Percentiles rank a stretch among this genome's conserved stretches.
Evolutionary conservation across 2,797 vertebrate species (phyloP).

Genomic region (Oreochromis mossambicus): DNA sequence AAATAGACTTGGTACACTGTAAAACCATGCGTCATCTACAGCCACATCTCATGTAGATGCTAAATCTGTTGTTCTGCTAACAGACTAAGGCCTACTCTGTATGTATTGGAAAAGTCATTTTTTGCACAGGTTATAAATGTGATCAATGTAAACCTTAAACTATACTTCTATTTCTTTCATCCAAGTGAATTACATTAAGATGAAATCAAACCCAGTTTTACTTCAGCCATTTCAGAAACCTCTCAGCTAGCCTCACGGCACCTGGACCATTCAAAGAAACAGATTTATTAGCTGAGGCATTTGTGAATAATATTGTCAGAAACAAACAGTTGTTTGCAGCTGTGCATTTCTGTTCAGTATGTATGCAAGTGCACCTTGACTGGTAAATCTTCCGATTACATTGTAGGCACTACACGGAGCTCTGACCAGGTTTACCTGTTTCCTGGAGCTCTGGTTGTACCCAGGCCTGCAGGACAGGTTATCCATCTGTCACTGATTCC

Average conservation of each 20-base stretch:
- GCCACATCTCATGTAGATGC: background rate
- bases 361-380: constrained; percentile 20
- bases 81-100: background rate
- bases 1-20: background rate
- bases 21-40: background rate
- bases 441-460: constrained; percentile 27
- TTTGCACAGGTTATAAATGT: background rate
- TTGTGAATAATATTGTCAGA: background rate
- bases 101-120: background rate
- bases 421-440: constrained; percentile 57
- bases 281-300: background rate
- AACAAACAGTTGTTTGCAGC: background rate
- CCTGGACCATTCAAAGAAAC: background rate
- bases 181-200: background rate
- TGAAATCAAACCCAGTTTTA: background rate
- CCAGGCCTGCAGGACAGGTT: constrained; percentile 52
- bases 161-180: background rate
- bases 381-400: constrained; percentile 66
- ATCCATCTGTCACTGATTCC: constrained; percentile 69
- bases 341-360: background rate
- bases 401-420: constrained; percentile 20
- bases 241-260: background rate
- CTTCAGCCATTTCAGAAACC: background rate
- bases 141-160: background rate
- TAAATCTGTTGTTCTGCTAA: background rate